Evolutionary conservation across 2,797 vertebrate genomes (phyloP), one percentile per base, ranked within the genome.

Genomic region (Hyperoplus immaculatus): DNA sequence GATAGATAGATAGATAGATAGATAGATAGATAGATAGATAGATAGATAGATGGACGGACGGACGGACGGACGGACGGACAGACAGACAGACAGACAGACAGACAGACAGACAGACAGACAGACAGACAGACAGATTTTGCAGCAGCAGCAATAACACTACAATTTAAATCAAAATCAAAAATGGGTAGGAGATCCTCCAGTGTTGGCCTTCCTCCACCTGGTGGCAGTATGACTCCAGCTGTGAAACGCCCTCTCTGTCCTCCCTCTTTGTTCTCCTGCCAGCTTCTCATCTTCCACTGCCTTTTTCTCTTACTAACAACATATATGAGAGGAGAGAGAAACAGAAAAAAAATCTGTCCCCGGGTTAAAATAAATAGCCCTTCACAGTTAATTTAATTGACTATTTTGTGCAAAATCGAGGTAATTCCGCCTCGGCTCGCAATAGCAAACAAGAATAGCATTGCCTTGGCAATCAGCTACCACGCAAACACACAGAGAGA

Each of bases 381-480:
- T 95, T 95, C 94, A 95, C 94, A 93, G 93, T 94, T 95, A 95
- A 96, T 95, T 96, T 95, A 95, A 96, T 95, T 95, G 94, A 94
- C 91, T 95, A 95, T 95, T 93, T 93, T 95, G 94, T 94, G 92
- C 91, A 94, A 94, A 95, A 95, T 95, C 86, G 91, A 94, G 93
- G 94, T 94, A 94, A 95, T 95, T 95, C 92, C 63, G 89, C 89
- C 89, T 92, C 70, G 78, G 84, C 90, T 92, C 29, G 92, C 90
- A 88, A 89, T 84, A 92, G 91, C 93, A 95, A 96, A 95, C 93
- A 95, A 95, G 92, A 95, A 93, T 90, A 94, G 91, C 93, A 85
- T 88, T 90, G 87, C 85, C 75, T 90, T 76, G 80, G 88, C 83
- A 90, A 94, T 93, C 89, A 89, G 85, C 93, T 92, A 88, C 83